Conservation (phyloP, 2,888 invertebrate genomes). For the Drosophila buzzatii region DNA sequence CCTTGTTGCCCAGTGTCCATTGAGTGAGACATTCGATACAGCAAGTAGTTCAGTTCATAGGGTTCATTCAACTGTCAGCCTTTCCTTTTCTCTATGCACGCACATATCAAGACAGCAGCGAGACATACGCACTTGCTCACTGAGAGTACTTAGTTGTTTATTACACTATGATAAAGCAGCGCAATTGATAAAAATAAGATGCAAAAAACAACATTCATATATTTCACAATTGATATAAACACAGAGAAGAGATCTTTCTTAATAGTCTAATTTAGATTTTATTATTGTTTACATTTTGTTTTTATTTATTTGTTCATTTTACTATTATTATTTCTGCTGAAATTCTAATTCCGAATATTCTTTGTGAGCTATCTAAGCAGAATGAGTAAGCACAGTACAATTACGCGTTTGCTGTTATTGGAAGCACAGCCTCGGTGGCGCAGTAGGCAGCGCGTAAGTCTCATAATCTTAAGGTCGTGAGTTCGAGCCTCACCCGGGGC, state of each 20-base stretch:
- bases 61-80: slow-evolving; percentile 71
- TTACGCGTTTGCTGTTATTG: slow-evolving; percentile 35
- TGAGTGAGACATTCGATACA: slow-evolving; percentile 12
- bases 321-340: slow-evolving; percentile 1
- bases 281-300: neutral
- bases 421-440: slow-evolving; percentile 84
- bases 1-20: slow-evolving; percentile 30
- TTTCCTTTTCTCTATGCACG: slow-evolving; percentile 56
- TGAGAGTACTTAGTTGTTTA: slow-evolving; percentile 6
- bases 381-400: slow-evolving; percentile 33
- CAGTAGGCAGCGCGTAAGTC: slow-evolving; percentile 86
- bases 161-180: slow-evolving; percentile 5
- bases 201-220: slow-evolving; percentile 2
- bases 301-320: neutral
- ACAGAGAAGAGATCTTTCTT: neutral
- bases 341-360: neutral
- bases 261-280: neutral
- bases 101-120: slow-evolving; percentile 29
- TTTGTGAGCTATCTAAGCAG: neutral
- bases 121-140: slow-evolving; percentile 19
- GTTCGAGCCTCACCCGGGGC: slow-evolving; percentile 85
- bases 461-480: slow-evolving; percentile 86
- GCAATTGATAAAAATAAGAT: neutral
- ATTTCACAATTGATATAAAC: neutral
- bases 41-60: slow-evolving; percentile 23